Conservation (phyloP, 2,797 vertebrate genomes). For the Perodicticus potto region DNA sequence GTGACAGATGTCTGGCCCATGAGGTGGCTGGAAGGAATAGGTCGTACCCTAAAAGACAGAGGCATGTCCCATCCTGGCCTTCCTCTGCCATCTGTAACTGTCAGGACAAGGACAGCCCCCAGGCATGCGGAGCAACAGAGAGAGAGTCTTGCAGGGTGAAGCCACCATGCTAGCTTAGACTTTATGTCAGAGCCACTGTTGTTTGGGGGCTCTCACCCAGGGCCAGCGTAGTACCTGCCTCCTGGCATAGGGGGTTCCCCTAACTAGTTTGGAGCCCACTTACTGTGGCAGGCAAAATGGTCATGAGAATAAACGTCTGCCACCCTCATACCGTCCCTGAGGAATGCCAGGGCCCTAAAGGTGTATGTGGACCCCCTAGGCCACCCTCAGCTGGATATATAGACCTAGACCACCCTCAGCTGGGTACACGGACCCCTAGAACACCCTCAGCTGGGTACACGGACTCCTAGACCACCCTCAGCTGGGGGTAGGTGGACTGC, state of each 20-base stretch:
- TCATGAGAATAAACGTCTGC: background rate
- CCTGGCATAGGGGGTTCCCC: background rate
- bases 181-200: accelerated
- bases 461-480: too few species aligned
- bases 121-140: too few species aligned
- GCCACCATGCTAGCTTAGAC: background rate
- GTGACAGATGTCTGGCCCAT: background rate
- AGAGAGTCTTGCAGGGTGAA: background rate
- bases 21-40: background rate
- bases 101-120: background rate
- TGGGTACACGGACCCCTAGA: too few species aligned
- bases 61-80: accelerated
- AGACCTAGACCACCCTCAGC: too few species aligned
- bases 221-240: background rate
- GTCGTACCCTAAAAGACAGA: background rate
- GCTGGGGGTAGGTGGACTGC: too few species aligned
- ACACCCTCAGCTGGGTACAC: too few species aligned
- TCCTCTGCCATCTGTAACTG: background rate
- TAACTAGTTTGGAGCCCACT: background rate
- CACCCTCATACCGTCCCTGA: background rate
- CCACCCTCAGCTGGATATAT: background rate
- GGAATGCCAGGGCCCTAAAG: background rate
- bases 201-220: background rate
- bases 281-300: background rate
- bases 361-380: background rate